Percentiles rank a stretch among this genome's conserved stretches.
phyloP scores from a whole-genome alignment of 1,140 invertebrate species.

The Zaprionus inermis region DNA sequence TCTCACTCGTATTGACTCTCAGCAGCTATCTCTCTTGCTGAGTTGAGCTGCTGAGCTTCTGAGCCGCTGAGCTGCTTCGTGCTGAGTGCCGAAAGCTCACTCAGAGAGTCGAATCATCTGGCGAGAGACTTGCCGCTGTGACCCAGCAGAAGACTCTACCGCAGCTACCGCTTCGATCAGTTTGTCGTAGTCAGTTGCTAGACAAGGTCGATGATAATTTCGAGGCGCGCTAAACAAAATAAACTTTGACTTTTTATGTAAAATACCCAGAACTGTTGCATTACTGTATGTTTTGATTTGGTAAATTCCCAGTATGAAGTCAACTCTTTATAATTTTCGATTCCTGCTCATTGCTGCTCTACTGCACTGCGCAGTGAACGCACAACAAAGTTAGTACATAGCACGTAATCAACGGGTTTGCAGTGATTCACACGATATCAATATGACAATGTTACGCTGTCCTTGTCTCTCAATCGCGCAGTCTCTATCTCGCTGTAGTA shows the following conservation, averaged over 20 bases:
- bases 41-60: neutral
- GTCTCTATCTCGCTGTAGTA: neutral
- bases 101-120: neutral
- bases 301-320: slow-evolving; percentile 49
- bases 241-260: neutral
- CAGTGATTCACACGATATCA: slow-evolving; percentile 44
- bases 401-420: slow-evolving; percentile 12
- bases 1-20: neutral
- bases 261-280: slow-evolving; percentile 2
- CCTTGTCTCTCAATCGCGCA: slow-evolving; percentile 37
- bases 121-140: neutral
- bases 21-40: neutral
- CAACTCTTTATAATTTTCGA: slow-evolving; percentile 28
- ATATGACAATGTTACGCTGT: neutral
- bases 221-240: neutral
- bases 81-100: neutral
- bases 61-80: neutral
- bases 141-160: neutral
- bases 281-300: neutral
- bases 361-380: slow-evolving; percentile 36
- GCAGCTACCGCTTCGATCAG: slow-evolving; percentile 23
- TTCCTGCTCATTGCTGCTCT: slow-evolving; percentile 40
- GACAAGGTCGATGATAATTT: neutral
- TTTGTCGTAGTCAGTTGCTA: neutral
- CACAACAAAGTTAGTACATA: slow-evolving; percentile 67